Percentiles rank a stretch among this genome's conserved stretches.
Evolutionary conservation across 2,888 invertebrate genomes (phyloP).

Genomic region (Protodeltote pygarga): DNA sequence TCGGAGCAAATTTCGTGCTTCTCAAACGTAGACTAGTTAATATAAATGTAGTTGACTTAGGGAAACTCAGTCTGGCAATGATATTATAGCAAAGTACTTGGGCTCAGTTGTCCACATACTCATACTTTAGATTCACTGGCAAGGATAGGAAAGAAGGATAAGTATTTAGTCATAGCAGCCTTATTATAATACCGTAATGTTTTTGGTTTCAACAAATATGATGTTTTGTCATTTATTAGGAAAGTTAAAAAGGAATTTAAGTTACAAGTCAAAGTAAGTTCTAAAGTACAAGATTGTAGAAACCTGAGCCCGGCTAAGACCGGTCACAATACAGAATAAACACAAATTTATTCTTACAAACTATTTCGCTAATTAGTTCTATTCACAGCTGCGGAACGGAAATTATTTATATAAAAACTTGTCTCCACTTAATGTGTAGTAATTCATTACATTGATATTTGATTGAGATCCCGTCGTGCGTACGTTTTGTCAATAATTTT

Average conservation of each 20-base stretch:
- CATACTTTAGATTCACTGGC: conserved; percentile 1
- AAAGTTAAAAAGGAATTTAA: not conserved
- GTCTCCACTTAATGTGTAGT: conserved; percentile 63
- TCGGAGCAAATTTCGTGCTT: conserved; percentile 41
- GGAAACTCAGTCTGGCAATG: conserved; percentile 69
- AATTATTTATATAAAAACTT: conserved; percentile 66
- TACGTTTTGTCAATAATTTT: conserved; percentile 57
- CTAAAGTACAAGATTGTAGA: conserved; percentile 13
- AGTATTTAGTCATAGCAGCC: conserved; percentile 28
- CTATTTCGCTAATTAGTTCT: conserved; percentile 72
- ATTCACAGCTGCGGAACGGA: conserved; percentile 84
- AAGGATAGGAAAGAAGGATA: conserved; percentile 8
- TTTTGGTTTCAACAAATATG: no score
- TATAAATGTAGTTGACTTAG: conserved; percentile 54
- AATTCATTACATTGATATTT: conserved; percentile 59
- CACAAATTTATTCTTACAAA: conserved; percentile 56
- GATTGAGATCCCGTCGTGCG: conserved; percentile 76
- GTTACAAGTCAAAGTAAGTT: not conserved
- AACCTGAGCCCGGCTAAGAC: conserved; percentile 40
- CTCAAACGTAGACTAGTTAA: conserved; percentile 58
- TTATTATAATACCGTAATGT: conserved; percentile 28
- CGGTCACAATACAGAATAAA: conserved; percentile 48
- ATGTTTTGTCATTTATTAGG: no score
- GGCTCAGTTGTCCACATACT: conserved; percentile 22
- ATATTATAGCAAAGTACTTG: conserved; percentile 44